Conservation (phyloP, 2,797 vertebrate genomes). For the Pipistrellus nathusii region DNA sequence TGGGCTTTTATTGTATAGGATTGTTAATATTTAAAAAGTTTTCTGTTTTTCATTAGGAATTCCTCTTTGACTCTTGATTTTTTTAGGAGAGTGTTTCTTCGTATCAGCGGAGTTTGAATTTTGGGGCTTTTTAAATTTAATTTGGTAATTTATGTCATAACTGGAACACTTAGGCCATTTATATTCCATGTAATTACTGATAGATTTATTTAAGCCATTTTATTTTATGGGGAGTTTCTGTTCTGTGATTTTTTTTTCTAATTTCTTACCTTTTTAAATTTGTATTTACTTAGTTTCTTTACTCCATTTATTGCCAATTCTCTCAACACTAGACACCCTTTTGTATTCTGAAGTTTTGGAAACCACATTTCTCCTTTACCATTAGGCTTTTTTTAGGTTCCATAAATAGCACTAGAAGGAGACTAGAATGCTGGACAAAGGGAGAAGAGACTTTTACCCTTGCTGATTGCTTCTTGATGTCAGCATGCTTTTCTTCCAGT, state of each 20-base stretch:
- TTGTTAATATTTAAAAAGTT: not conserved
- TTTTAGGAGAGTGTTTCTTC: conserved; percentile 21
- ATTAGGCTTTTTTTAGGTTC: not conserved
- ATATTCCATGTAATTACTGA: not conserved
- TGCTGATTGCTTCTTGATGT: not conserved
- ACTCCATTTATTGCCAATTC: not conserved
- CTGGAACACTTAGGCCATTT: not conserved
- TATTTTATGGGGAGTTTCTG: not conserved
- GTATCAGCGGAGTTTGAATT: not conserved
- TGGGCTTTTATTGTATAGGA: not conserved
- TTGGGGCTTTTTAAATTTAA: not conserved
- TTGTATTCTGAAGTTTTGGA: conserved; percentile 6
- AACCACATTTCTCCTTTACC: conserved; percentile 2
- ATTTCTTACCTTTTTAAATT: not conserved
- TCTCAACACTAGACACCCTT: not conserved
- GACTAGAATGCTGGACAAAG: not conserved
- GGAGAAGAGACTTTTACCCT: not conserved
- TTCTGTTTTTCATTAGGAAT: not conserved
- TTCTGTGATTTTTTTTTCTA: not conserved
- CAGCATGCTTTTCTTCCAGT: not conserved
- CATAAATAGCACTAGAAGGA: not conserved
- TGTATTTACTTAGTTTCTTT: not conserved
- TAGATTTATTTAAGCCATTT: conserved; percentile 16
- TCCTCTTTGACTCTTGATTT: not conserved
- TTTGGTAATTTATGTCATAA: not conserved